Base-by-base conservation (phyloP, 1,140 invertebrate species). In the Neodiprion lecontei region DNA sequence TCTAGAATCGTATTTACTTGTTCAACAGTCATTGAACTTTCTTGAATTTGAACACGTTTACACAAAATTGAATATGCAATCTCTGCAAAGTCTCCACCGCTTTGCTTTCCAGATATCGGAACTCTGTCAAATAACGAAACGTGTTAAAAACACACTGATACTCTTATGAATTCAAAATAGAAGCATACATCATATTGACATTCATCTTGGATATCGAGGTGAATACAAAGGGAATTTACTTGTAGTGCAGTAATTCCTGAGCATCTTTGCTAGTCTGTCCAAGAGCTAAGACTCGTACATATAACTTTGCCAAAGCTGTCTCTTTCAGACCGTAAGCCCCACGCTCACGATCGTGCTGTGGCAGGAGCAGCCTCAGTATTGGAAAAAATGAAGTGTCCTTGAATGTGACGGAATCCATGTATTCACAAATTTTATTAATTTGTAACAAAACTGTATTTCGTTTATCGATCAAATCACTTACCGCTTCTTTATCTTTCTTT, bases 1-100 rank as follows among this genome's bases (percentile, higher is more conserved):
- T 96, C 93, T 1, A 97, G 88, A 85, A 92, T 89, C 7, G 84
- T 78, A 83, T 97, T 96, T 0, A 96, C 88, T 66, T 94, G 89
- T 67, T 89, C 81, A 23, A 96, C 87, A 0, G 89, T 91, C 65
- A 95, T 81, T n/a, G 80, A 80, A 67, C 82, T 88, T 72, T 82
- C 78, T 72, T 72, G 74, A 74, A 89, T 87, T 28, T 87, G 86
- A 80, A 93, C 91, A 50, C 94, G 89, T 75, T 90, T 91, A 78
- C 90, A 89, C n/a, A 96, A 85, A 8, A 96, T 89, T 80, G 87
- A 90, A 83, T 91, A 94, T 8, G 94, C 91, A 23, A 93, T 91
- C 79, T 93, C 92, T 9, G 92, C 93, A 88, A 96, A 96, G 87
- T 97, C 94, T 11, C 90, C 90, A 48, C 80, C 85, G 85, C 28